Percentiles rank a stretch among this genome's conserved stretches.
phyloP scores from a whole-genome alignment of 30 jellyfish, hydroid and myxozoan genomes.

The Cassiopea andromeda region DNA sequence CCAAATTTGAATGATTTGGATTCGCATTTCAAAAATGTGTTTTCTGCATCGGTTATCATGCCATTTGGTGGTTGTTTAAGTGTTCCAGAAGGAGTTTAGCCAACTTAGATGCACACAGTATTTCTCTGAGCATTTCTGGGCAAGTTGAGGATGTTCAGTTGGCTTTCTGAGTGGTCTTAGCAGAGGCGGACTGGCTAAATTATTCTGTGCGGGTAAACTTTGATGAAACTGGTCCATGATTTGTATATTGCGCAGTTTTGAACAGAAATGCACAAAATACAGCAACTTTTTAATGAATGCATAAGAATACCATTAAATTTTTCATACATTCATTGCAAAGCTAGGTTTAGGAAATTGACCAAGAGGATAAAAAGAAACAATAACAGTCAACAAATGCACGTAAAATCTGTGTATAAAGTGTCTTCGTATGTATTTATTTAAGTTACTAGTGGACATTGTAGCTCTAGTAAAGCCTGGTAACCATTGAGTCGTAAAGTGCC shows the following conservation, averaged over 20 bases:
- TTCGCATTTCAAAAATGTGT: too few relatives aligned
- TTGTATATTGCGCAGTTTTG: not conserved
- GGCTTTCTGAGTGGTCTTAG: not conserved
- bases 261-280: too few relatives aligned
- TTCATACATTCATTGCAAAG: not conserved
- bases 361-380: not conserved
- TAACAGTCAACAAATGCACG: not conserved
- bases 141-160: too few relatives aligned
- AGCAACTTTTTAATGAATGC: not conserved
- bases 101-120: too few relatives aligned
- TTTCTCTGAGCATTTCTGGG: too few relatives aligned
- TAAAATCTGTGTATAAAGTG: not conserved
- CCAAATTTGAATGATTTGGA: too few relatives aligned
- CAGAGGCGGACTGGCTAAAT: conserved; percentile 28
- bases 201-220: conserved; percentile 12
- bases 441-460: not conserved
- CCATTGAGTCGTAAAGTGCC: too few relatives aligned
- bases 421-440: not conserved
- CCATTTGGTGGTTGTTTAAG: too few relatives aligned
- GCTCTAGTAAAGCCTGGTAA: conserved; percentile 16
- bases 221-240: conserved; percentile 15
- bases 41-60: too few relatives aligned
- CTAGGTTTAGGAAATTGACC: conserved; percentile 23
- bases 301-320: not conserved
- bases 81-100: too few relatives aligned